Conservation (phyloP, 2,888 invertebrate genomes). For the Megastigmus dorsalis region DNA sequence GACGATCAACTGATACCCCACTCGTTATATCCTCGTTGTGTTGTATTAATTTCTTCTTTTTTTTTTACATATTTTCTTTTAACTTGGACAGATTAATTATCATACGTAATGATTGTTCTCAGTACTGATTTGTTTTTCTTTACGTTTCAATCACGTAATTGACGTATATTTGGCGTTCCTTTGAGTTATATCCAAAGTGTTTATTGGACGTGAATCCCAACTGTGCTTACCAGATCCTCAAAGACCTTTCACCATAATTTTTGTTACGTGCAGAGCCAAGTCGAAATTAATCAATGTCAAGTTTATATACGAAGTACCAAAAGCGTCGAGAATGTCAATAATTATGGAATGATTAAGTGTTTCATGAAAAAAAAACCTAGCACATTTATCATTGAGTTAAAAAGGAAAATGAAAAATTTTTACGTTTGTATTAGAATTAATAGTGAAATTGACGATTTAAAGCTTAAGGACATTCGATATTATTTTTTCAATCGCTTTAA, state of each 20-base stretch:
- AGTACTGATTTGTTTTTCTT: conserved; percentile 15
- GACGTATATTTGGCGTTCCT: conserved; percentile 32
- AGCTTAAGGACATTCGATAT: too few relatives aligned
- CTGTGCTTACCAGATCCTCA: not conserved
- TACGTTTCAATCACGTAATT: conserved; percentile 1
- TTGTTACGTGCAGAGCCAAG: conserved; percentile 29
- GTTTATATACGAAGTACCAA: not conserved
- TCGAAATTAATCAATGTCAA: not conserved
- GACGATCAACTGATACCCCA: conserved; percentile 46
- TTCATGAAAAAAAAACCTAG: not conserved
- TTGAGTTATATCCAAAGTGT: conserved; percentile 29
- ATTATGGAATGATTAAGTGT: not conserved
- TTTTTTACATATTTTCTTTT: conserved; percentile 16
- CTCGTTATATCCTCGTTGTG: conserved; percentile 14
- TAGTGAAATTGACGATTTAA: too few relatives aligned
- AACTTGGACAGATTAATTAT: conserved; percentile 26
- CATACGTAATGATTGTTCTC: conserved; percentile 14
- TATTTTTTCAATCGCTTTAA: too few relatives aligned
- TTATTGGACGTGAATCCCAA: conserved; percentile 24
- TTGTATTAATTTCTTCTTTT: too few relatives aligned
- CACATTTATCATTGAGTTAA: too few relatives aligned
- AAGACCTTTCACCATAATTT: not conserved
- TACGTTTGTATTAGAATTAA: too few relatives aligned
- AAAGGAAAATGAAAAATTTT: too few relatives aligned
- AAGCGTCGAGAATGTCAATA: not conserved